Evolutionary conservation across 2,113 vertebrate genomes (phyloP).

Genomic region (Panthera uncia): DNA sequence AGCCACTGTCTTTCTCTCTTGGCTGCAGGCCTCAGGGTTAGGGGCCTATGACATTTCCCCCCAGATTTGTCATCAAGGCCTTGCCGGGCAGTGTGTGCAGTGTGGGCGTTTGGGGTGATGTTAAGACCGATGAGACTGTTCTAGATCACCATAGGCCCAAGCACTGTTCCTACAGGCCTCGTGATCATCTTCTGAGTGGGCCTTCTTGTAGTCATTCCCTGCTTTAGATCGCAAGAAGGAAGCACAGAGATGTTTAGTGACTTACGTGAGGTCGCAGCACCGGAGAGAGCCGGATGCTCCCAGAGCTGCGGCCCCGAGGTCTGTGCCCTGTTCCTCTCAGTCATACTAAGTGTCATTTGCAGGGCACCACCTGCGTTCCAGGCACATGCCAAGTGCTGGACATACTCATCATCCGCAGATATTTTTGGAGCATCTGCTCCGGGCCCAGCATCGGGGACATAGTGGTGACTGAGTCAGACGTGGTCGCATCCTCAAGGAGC

Average conservation of each 20-base stretch:
- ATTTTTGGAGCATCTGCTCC: background rate
- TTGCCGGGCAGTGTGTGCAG: background rate
- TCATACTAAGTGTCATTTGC: rapidly evolving
- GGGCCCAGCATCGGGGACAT: too few relatives aligned
- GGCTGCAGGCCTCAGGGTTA: rapidly evolving
- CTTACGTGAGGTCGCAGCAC: rapidly evolving
- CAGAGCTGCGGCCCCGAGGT: background rate
- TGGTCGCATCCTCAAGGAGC: background rate
- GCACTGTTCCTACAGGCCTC: rapidly evolving
- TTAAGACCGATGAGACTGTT: too few relatives aligned
- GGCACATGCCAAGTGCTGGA: background rate
- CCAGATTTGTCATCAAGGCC: background rate
- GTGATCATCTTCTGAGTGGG: rapidly evolving
- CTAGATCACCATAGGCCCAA: background rate
- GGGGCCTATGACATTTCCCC: rapidly evolving
- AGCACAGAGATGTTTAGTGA: background rate
- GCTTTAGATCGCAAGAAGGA: background rate
- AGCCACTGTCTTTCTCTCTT: background rate
- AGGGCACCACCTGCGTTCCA: too few relatives aligned
- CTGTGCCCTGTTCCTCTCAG: background rate
- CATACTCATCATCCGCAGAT: rapidly evolving
- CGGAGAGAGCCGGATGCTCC: background rate
- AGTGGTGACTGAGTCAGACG: rapidly evolving
- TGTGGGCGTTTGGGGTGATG: background rate
- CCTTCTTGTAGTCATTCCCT: rapidly evolving